phyloP scores from a whole-genome alignment of 2,797 vertebrate species.

The Hirundo rustica region DNA sequence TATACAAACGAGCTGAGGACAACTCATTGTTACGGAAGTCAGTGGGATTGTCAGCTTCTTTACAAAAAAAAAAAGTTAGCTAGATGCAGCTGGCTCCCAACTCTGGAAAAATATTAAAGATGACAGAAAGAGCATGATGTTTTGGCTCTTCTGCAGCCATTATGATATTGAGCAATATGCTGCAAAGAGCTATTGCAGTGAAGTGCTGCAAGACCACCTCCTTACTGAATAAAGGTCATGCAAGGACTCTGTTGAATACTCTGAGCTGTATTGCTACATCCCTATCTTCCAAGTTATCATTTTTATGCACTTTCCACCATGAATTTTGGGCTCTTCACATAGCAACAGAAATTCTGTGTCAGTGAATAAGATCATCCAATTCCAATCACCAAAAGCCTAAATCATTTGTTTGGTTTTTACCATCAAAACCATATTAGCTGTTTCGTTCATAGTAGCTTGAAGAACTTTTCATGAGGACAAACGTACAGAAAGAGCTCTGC shows the following conservation, averaged over 20 bases:
- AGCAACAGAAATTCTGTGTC: not conserved
- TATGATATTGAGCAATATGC: conserved; percentile 21
- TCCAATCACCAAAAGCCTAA: not conserved
- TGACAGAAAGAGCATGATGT: conserved; percentile 3
- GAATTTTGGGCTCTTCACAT: not conserved
- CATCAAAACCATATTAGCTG: not conserved
- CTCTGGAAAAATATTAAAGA: conserved; percentile 44
- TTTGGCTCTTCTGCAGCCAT: conserved; percentile 28
- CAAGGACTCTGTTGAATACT: not conserved
- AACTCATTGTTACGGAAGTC: conserved; percentile 52
- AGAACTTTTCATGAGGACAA: not conserved
- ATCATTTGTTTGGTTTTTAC: not conserved
- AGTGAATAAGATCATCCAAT: not conserved
- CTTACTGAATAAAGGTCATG: not conserved
- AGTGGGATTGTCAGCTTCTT: conserved; percentile 3
- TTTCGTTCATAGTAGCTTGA: not conserved
- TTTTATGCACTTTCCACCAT: not conserved
- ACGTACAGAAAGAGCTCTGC: not conserved
- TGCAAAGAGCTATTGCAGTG: not conserved
- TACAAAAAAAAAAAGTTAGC: not conserved
- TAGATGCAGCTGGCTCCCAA: conserved; percentile 15
- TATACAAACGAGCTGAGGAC: conserved; percentile 75
- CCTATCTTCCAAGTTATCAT: not conserved
- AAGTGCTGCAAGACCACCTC: conserved; percentile 36
- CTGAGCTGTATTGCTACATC: not conserved